Conservation (phyloP, 2,888 invertebrate genomes). For the Gastracanthus pulcherrimus region DNA sequence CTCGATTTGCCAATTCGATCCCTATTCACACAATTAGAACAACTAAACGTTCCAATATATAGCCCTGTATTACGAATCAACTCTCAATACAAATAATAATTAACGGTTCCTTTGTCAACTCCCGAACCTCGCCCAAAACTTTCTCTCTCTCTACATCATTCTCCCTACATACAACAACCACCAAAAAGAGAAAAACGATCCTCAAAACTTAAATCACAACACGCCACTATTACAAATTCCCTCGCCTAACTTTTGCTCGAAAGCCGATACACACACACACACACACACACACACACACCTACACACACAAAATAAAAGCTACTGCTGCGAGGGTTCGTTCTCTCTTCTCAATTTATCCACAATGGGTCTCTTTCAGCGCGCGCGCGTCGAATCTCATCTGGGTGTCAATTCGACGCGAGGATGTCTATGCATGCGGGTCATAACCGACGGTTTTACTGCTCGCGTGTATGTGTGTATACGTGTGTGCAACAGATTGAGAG, state of each 20-base stretch:
- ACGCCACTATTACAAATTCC: background rate
- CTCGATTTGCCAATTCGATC: background rate
- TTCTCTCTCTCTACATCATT: too few relatives aligned
- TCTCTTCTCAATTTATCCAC: conserved; percentile 75
- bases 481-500: conserved; percentile 26
- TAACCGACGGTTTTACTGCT: conserved; percentile 44
- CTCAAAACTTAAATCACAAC: conserved; percentile 9
- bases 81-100: conserved; percentile 23
- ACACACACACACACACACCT: background rate
- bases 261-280: conserved; percentile 36
- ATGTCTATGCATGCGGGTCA: conserved; percentile 62
- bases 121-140: background rate
- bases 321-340: conserved; percentile 39
- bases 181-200: background rate
- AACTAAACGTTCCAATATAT: background rate
- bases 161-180: too few relatives aligned
- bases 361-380: conserved; percentile 73
- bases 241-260: background rate
- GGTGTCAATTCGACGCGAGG: conserved; percentile 61
- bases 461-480: background rate
- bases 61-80: background rate
- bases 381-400: conserved; percentile 55
- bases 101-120: conserved; percentile 21
- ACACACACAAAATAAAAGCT: background rate
- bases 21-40: background rate